phyloP scores from a whole-genome alignment of 2,113 vertebrate species.

The Paratilapia polleni region DNA sequence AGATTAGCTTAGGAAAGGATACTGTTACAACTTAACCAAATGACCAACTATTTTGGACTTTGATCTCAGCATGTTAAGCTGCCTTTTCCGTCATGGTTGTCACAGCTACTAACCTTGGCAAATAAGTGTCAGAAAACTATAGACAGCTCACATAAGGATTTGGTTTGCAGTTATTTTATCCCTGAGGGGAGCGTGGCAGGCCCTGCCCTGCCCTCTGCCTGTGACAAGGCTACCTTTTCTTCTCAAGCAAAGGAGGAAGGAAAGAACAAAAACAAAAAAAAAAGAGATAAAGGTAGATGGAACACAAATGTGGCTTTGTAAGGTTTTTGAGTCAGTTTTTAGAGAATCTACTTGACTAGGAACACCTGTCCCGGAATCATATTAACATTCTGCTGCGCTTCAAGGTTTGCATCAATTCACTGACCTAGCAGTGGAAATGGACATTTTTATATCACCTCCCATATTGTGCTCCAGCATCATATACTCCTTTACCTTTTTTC shows the following conservation, averaged over 20 bases:
- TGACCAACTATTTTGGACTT: slow-evolving; percentile 38
- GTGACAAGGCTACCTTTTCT: slow-evolving; percentile 64
- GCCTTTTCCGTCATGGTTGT: slow-evolving; percentile 59
- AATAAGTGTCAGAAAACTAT: slow-evolving; percentile 51
- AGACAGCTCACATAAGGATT: slow-evolving; percentile 77
- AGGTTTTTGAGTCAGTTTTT: slow-evolving; percentile 63
- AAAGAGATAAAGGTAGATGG: slow-evolving; percentile 33
- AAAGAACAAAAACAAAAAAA: slow-evolving; percentile 21
- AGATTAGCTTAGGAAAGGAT: slow-evolving; percentile 46
- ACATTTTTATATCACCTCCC: slow-evolving; percentile 47
- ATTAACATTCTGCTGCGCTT: slow-evolving; percentile 66
- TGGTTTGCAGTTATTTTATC: slow-evolving; percentile 78
- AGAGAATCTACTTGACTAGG: slow-evolving; percentile 54
- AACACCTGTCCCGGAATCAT: slow-evolving; percentile 70
- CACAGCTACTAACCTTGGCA: slow-evolving; percentile 60
- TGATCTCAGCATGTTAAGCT: slow-evolving; percentile 40
- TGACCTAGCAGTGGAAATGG: slow-evolving; percentile 50
- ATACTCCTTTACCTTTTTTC: slow-evolving; percentile 30
- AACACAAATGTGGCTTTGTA: slow-evolving; percentile 40
- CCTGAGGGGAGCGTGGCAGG: slow-evolving; percentile 59
- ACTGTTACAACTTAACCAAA: slow-evolving; percentile 40
- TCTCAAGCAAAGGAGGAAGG: slow-evolving; percentile 1
- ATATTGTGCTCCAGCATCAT: slow-evolving; percentile 27
- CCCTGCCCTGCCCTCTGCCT: slow-evolving; percentile 51
- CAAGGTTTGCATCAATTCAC: slow-evolving; percentile 63